These are phyloP conservation scores for Blennius ocellaris DNA, from an alignment of 2,113 vertebrate genomes.

Conservation along the genomic window DNA sequence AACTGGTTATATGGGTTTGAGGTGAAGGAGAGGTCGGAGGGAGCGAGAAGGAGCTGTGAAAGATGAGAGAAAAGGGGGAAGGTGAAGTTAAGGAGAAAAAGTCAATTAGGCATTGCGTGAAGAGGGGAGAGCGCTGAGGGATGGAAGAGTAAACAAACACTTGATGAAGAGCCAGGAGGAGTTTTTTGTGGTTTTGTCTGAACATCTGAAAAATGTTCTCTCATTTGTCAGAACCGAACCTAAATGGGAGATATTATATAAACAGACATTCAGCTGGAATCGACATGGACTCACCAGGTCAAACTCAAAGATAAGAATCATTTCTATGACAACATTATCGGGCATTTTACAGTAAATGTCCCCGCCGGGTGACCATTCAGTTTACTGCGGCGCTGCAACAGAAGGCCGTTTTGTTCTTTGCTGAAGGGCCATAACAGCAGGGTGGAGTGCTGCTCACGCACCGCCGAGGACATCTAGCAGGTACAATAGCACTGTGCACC, in stretches of 20 bases:
- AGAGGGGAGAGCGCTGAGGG: not conserved
- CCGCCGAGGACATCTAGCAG: conserved; percentile 25
- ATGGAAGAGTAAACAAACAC: conserved; percentile 27
- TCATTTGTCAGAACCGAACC: not conserved
- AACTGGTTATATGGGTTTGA: conserved; percentile 35
- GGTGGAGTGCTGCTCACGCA: conserved; percentile 14
- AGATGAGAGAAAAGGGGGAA: conserved; percentile 15
- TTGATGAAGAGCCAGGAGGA: conserved; percentile 18
- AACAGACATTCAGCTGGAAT: not conserved
- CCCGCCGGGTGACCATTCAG: not conserved
- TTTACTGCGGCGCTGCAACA: not conserved
- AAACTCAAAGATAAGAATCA: conserved; percentile 11
- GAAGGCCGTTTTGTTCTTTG: conserved; percentile 24
- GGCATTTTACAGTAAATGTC: conserved; percentile 5
- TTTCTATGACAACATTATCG: conserved; percentile 30
- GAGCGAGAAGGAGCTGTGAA: conserved; percentile 15
- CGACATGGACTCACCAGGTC: conserved; percentile 29
- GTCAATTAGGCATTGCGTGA: not conserved
- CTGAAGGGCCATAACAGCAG: conserved; percentile 16
- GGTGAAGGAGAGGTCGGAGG: conserved; percentile 42
- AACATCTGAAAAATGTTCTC: not conserved
- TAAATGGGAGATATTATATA: conserved; percentile 3
- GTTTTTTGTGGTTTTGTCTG: not conserved
- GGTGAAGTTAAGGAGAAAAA: conserved; percentile 23
- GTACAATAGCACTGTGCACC: not conserved